These are phyloP conservation scores for Caenorhabditis uteleia DNA, from an alignment of 2,888 invertebrate species.

Conservation along the genomic window DNA sequence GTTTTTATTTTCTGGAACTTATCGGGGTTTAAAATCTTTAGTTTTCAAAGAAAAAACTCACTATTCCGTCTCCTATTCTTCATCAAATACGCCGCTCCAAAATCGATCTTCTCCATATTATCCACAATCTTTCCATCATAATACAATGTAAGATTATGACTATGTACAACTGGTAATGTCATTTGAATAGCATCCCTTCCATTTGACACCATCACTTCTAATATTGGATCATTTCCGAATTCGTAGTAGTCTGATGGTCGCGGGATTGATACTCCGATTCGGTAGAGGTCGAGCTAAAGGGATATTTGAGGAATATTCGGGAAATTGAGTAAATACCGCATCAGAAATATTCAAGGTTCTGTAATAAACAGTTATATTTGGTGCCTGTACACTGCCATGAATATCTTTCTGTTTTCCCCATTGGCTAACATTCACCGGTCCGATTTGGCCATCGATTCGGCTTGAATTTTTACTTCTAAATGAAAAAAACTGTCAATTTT, in stretches of 20 bases:
- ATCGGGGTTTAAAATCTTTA: background rate
- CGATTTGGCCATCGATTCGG: too few relatives aligned
- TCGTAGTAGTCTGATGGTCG: background rate
- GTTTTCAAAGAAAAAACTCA: background rate
- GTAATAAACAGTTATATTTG: too few relatives aligned
- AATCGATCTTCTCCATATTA: conserved; percentile 7
- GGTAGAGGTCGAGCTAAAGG: conserved; percentile 3
- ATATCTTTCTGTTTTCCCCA: too few relatives aligned
- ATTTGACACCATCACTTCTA: conserved; percentile 20
- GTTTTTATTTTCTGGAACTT: background rate
- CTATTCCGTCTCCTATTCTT: conserved; percentile 3
- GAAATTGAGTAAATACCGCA: background rate
- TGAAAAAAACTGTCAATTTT: too few relatives aligned
- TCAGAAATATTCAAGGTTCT: conserved; percentile 5
- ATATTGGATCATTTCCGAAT: conserved; percentile 4
- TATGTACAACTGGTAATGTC: conserved; percentile 15
- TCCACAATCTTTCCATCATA: conserved; percentile 19
- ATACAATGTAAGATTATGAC: conserved; percentile 1
- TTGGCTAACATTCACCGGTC: too few relatives aligned
- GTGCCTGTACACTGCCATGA: too few relatives aligned
- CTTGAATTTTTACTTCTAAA: too few relatives aligned
- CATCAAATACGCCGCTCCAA: conserved; percentile 6
- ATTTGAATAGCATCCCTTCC: conserved; percentile 17
- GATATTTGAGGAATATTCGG: background rate
- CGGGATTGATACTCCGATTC: conserved; percentile 4